phyloP scores from a whole-genome alignment of 2,888 invertebrate genomes.

The Limnephilus rhombicus region DNA sequence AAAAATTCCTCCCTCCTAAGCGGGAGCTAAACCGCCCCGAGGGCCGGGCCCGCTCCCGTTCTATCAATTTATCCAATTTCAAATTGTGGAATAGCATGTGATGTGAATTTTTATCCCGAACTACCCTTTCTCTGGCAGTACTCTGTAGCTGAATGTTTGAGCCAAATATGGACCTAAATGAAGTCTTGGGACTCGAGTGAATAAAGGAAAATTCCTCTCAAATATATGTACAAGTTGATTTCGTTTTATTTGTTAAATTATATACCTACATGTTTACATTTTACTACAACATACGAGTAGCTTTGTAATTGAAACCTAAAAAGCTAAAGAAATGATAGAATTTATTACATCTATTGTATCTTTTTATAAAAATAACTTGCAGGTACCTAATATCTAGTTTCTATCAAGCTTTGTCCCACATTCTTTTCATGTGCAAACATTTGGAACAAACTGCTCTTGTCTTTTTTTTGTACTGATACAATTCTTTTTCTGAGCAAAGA shows the following conservation, averaged over 20 bases:
- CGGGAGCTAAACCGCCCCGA: conserved; percentile 55
- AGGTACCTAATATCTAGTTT: too few relatives aligned
- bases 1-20: conserved; percentile 51
- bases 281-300: not conserved
- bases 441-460: too few relatives aligned
- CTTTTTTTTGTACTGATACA: not conserved
- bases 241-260: not conserved
- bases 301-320: not conserved
- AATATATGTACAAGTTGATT: not conserved
- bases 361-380: too few relatives aligned
- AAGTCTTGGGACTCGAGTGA: not conserved
- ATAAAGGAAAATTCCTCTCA: not conserved
- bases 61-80: conserved; percentile 67
- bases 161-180: not conserved
- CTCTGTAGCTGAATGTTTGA: conserved; percentile 15
- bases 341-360: too few relatives aligned
- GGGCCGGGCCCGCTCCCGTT: conserved; percentile 54
- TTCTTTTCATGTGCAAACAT: too few relatives aligned
- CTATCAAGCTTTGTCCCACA: not conserved
- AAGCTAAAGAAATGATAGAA: not conserved
- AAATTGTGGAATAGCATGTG: conserved; percentile 66
- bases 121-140: conserved; percentile 42
- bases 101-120: conserved; percentile 64
- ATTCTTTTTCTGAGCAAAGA: not conserved
- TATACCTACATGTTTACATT: not conserved